Conservation (phyloP, 2,888 invertebrate genomes). For the Tetragonula carbonaria region DNA sequence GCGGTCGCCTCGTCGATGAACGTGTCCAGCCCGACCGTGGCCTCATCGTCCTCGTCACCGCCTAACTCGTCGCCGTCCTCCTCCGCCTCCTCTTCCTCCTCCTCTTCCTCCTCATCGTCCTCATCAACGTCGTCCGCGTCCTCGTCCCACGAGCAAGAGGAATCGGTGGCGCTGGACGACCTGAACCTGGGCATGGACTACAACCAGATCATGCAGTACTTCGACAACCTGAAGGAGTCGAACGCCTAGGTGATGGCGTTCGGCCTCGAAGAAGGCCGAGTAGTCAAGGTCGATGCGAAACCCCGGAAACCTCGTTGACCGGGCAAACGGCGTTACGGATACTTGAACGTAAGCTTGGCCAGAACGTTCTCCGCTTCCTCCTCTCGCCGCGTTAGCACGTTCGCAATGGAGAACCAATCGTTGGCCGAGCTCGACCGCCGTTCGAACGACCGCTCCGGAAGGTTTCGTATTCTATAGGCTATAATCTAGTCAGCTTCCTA, state of each 20-base stretch:
- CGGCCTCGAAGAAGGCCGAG: slow-evolving; percentile 89
- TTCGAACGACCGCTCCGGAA: slow-evolving; percentile 38
- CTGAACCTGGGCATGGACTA: slow-evolving; percentile 95
- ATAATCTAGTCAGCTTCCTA: slow-evolving; percentile 84
- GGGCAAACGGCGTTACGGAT: neutral
- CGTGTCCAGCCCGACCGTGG: slow-evolving; percentile 62
- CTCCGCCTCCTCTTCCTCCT: slow-evolving; percentile 59
- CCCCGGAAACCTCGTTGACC: slow-evolving; percentile 56
- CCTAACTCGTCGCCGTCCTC: slow-evolving; percentile 83
- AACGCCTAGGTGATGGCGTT: slow-evolving; percentile 92
- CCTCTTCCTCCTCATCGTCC: slow-evolving; percentile 74
- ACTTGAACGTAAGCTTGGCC: slow-evolving; percentile 13
- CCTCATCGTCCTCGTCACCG: slow-evolving; percentile 69
- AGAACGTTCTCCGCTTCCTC: slow-evolving; percentile 45
- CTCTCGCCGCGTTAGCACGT: slow-evolving; percentile 48
- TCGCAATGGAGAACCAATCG: slow-evolving; percentile 38
- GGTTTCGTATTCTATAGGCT: slow-evolving; percentile 75
- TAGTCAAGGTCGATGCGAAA: slow-evolving; percentile 69
- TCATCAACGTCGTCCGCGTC: slow-evolving; percentile 75
- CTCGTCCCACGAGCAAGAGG: slow-evolving; percentile 84
- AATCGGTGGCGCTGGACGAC: slow-evolving; percentile 91
- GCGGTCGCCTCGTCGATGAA: slow-evolving; percentile 61
- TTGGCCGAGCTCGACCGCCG: slow-evolving; percentile 23
- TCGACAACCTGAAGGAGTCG: slow-evolving; percentile 98
- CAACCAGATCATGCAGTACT: slow-evolving; percentile 98